These are phyloP conservation scores for Drosophila antonietae DNA, from an alignment of 2,888 invertebrate genomes.

Conservation along the genomic window DNA sequence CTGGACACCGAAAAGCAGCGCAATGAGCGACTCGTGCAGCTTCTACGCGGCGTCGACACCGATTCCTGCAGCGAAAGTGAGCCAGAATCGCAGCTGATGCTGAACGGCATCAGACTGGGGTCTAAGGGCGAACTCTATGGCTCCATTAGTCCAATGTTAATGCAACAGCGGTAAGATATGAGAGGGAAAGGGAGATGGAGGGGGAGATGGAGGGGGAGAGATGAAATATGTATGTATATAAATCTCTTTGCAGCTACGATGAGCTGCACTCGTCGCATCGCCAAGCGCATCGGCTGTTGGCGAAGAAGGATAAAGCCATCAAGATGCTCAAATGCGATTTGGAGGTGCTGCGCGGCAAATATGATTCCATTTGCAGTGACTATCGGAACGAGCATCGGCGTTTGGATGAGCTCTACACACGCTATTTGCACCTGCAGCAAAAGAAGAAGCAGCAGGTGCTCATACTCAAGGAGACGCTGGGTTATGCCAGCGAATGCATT, in stretches of 20 bases:
- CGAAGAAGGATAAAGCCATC: conserved; percentile 75
- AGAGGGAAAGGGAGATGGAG: too few species aligned
- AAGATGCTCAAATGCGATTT: conserved; percentile 67
- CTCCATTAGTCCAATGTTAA: conserved; percentile 80
- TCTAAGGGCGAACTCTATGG: conserved; percentile 44
- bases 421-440: conserved; percentile 73
- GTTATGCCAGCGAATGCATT: conserved; percentile 74
- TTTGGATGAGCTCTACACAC: conserved; percentile 70
- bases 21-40: conserved; percentile 76
- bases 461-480: conserved; percentile 69
- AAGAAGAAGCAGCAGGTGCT: conserved; percentile 78
- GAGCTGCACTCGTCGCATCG: conserved; percentile 78
- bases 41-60: conserved; percentile 76
- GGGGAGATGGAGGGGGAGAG: too few species aligned
- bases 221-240: background rate
- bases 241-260: conserved; percentile 69
- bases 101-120: conserved; percentile 37
- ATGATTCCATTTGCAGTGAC: conserved; percentile 73
- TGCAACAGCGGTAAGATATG: conserved; percentile 77
- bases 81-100: conserved; percentile 19
- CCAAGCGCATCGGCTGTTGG: conserved; percentile 75
- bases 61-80: conserved; percentile 65
- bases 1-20: conserved; percentile 78
- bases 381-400: conserved; percentile 71
- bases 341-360: conserved; percentile 73